A percentile compares a stretch with the other conserved stretches of the same genome.
These are phyloP conservation scores for Steatocranus sp. DNA, from an alignment of 2,797 vertebrate genomes.

Conservation along the genomic window DNA sequence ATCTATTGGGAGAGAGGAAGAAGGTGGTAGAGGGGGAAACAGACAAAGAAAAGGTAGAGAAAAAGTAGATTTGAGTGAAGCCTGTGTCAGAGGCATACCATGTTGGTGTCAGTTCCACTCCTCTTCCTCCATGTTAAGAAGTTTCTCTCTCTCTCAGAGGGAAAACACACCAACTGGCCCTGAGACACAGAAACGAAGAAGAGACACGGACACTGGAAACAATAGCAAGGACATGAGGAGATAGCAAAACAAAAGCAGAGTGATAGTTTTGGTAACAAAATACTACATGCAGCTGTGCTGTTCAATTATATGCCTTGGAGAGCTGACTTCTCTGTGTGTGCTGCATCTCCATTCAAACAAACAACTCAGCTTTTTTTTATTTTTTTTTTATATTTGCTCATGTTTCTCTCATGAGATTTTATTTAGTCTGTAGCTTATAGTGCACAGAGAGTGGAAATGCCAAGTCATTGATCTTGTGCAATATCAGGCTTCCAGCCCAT, in stretches of 20 bases:
- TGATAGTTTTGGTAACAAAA: slow-evolving; percentile 19
- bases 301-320: slow-evolving; percentile 30
- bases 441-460: slow-evolving; percentile 28
- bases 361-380: slow-evolving; percentile 3
- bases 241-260: slow-evolving; percentile 3
- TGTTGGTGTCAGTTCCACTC: slow-evolving; percentile 67
- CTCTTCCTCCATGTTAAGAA: slow-evolving; percentile 63
- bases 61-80: slow-evolving; percentile 45
- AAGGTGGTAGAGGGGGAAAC: background rate
- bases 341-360: slow-evolving; percentile 14
- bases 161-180: slow-evolving; percentile 26
- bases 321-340: background rate
- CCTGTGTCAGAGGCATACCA: slow-evolving; percentile 43
- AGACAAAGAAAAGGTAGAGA: slow-evolving; percentile 19
- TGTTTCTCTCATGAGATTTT: slow-evolving; percentile 39
- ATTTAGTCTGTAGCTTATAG: slow-evolving; percentile 24
- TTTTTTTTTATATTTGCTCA: slow-evolving; percentile 14
- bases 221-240: slow-evolving; percentile 17
- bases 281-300: slow-evolving; percentile 10
- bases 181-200: background rate
- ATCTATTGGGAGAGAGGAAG: background rate
- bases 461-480: slow-evolving; percentile 14
- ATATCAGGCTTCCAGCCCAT: background rate
- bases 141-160: slow-evolving; percentile 36
- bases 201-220: slow-evolving; percentile 14